Base-by-base conservation (phyloP, 2,888 invertebrate species). In the Campaea margaritaria region DNA sequence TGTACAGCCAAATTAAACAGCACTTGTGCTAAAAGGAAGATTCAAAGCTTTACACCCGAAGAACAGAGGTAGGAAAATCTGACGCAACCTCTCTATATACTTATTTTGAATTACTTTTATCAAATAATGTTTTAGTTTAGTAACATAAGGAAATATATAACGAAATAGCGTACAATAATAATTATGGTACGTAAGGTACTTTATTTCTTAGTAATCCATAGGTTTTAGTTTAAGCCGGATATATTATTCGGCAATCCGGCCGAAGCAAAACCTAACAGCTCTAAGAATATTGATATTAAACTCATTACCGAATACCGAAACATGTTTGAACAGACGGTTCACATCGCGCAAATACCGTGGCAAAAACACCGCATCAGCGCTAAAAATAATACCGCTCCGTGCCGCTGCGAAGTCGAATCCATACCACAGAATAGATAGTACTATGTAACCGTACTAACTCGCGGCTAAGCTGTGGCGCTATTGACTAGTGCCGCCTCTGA, bases 341-440 rank as follows among this genome's bases (percentile, higher is more conserved):
- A 73, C 53, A 58, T 58, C 52, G 48, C 43, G 51, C 60, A 74
- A 78, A 79, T 77, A 76, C 69, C 74, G 70, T 62, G 62, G 83
- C 84, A 85, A 86, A 86, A 89, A 88, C 87, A 83, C 76, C 79
- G 77, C 86, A 89, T 91, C 91, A 90, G 80, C 81, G 86, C 91
- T 91, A 91, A 90, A 91, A 91, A 90, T 90, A 88, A 31, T 31
- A 31, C 31, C 31, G 31, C 31, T 21, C 21, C 7, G 31, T 73
- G 73, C 74, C 76, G 73, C 54, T 54, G 48, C 51, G 43, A 62
- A 56, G 60, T 58, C 61, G 67, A 58, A 56, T 62, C 45, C n/a
- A n/a, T n/a, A n/a, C n/a, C n/a, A n/a, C n/a, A n/a, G n/a, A n/a
- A n/a, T n/a, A n/a, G n/a, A n/a, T n/a, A n/a, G n/a, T n/a, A n/a